These are phyloP conservation scores for Bos indicus DNA, from an alignment of 2,113 vertebrate genomes.

Conservation along the genomic window DNA sequence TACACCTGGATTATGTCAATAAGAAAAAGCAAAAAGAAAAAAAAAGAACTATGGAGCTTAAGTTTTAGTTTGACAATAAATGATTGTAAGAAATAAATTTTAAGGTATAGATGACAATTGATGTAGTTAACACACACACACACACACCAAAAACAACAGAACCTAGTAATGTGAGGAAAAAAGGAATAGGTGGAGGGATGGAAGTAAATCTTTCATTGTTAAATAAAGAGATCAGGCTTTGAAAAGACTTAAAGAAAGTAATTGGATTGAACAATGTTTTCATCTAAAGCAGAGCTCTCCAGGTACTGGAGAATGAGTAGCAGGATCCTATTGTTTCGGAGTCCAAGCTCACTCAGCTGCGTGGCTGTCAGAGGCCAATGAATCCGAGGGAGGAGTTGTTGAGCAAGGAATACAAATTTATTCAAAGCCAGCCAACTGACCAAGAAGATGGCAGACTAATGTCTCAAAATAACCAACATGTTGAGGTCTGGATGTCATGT, in stretches of 20 bases:
- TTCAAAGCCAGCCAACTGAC: not conserved
- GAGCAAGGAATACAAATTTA: not conserved
- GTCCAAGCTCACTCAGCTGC: not conserved
- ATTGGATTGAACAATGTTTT: not conserved
- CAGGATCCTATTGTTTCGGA: rapidly evolving
- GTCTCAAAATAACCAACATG: not conserved
- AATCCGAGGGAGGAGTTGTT: not conserved
- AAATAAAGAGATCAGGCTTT: not conserved
- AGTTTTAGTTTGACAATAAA: not conserved
- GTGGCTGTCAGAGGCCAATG: not conserved
- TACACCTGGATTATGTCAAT: rapidly evolving
- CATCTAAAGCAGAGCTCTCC: not conserved
- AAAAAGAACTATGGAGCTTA: not conserved
- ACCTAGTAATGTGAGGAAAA: not conserved
- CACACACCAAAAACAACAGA: not conserved
- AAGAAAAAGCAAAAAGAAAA: not conserved
- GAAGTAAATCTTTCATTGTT: not conserved
- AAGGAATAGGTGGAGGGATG: not conserved
- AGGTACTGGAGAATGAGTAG: not conserved
- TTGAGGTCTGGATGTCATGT: not conserved
- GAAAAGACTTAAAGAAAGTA: not conserved
- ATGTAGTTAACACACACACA: not conserved
- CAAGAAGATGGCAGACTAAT: not conserved
- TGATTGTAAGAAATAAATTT: not conserved
- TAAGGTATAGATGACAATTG: not conserved